Percentiles rank a stretch among this genome's conserved stretches.
Conservation (phyloP, 2,797 vertebrate species). For the Emydoidea blandingii region DNA sequence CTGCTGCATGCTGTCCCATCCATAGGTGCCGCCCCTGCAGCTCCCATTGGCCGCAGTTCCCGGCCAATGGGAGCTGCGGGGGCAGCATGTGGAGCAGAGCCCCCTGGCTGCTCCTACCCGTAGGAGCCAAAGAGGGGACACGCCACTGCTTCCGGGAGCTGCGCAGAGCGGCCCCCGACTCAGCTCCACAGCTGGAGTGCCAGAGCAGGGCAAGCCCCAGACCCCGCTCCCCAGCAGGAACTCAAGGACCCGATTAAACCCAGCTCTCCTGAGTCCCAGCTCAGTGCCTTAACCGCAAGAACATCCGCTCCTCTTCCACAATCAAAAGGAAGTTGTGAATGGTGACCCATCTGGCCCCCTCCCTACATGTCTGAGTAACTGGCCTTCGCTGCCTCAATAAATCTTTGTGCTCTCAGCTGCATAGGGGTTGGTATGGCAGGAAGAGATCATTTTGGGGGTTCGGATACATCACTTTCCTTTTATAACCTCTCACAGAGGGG, state of each 20-base stretch:
- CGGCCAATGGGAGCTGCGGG: too few species aligned
- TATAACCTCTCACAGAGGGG: background rate
- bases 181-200: too few species aligned
- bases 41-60: too few species aligned
- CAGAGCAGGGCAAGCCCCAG: too few species aligned
- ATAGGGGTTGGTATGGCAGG: rapidly evolving
- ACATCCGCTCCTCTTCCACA: background rate
- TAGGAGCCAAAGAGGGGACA: too few species aligned
- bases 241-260: background rate
- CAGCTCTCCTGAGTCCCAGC: background rate
- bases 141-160: too few species aligned
- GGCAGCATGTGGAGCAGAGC: too few species aligned
- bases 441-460: background rate
- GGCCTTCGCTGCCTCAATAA: background rate
- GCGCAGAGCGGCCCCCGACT: too few species aligned
- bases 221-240: too few species aligned
- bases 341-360: background rate
- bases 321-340: background rate
- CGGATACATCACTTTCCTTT: background rate
- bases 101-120: too few species aligned
- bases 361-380: rapidly evolving
- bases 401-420: background rate
- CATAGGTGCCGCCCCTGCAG: too few species aligned
- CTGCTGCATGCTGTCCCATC: too few species aligned
- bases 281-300: background rate